Conservation (phyloP, 2,888 invertebrate genomes). For the Pharmacophagus antenor region DNA sequence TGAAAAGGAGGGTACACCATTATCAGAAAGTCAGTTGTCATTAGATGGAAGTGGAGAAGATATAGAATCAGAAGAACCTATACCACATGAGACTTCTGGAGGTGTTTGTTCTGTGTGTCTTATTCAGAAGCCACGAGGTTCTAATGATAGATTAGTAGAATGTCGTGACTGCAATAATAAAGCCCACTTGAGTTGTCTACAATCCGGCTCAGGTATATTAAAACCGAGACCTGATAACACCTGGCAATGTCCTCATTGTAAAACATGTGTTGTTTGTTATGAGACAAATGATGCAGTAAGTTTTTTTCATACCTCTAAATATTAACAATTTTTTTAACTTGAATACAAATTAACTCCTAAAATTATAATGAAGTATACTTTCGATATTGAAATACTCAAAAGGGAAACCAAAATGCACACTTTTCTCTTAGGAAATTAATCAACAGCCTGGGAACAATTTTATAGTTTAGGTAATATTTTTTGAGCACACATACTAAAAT, state of each 20-base stretch:
- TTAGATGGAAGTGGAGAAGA: conserved; percentile 72
- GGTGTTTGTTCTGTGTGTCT: conserved; percentile 84
- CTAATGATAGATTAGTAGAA: conserved; percentile 83
- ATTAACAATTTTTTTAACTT: no score
- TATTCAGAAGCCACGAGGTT: conserved; percentile 79
- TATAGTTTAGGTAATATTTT: neutral
- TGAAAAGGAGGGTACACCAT: conserved; percentile 59
- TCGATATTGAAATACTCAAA: no score
- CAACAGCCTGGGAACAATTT: no score
- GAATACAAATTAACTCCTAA: no score
- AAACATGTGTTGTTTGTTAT: conserved; percentile 90
- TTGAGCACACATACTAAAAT: neutral
- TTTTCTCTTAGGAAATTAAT: no score
- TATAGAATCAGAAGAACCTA: conserved; percentile 63
- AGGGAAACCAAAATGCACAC: no score
- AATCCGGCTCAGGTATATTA: conserved; percentile 83
- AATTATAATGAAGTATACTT: no score
- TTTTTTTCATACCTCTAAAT: no score
- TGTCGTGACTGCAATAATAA: conserved; percentile 88
- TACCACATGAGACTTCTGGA: conserved; percentile 71
- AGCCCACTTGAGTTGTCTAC: conserved; percentile 86
- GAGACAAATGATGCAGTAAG: conserved; percentile 88
- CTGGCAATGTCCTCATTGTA: conserved; percentile 95
- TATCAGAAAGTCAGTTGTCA: conserved; percentile 66
- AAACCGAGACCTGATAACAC: conserved; percentile 84